Percentiles rank a stretch among this genome's conserved stretches.
Conservation (phyloP, 2,797 vertebrate genomes). For the Dendrocincla fuliginosa region DNA sequence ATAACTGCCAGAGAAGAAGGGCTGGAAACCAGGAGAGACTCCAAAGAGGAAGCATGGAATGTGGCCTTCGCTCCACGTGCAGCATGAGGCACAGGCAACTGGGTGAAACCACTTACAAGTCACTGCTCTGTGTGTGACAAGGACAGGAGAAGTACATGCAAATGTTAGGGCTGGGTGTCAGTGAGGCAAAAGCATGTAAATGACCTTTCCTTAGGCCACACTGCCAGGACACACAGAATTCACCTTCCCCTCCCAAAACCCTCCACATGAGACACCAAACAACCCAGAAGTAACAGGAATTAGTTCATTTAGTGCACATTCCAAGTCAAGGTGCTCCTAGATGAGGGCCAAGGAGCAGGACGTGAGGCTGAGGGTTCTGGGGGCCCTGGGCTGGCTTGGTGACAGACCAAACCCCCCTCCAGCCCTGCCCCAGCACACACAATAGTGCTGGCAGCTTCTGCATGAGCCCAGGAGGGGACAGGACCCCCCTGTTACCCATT, state of each 20-base stretch:
- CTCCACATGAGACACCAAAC: background rate
- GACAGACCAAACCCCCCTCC: background rate
- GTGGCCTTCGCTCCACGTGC: background rate
- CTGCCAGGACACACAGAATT: background rate
- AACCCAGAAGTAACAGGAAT: background rate
- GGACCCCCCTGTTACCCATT: background rate
- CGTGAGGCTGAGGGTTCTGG: accelerated
- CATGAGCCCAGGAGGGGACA: background rate
- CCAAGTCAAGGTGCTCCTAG: background rate
- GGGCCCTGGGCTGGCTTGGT: background rate
- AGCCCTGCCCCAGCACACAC: background rate
- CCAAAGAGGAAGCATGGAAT: background rate
- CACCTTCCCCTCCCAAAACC: background rate
- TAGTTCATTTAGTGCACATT: background rate
- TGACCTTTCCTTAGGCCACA: background rate
- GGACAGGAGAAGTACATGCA: background rate
- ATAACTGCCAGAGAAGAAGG: background rate
- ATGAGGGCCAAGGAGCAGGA: background rate
- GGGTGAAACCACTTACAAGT: background rate
- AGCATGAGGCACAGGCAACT: background rate
- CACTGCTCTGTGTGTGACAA: accelerated
- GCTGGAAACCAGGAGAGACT: background rate
- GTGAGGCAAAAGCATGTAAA: background rate
- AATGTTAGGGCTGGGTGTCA: background rate
- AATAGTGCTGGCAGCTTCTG: background rate